A percentile compares a stretch with the other conserved stretches of the same genome.
phyloP scores from a whole-genome alignment of 2,888 invertebrate species.

The Chydorus sphaericus region DNA sequence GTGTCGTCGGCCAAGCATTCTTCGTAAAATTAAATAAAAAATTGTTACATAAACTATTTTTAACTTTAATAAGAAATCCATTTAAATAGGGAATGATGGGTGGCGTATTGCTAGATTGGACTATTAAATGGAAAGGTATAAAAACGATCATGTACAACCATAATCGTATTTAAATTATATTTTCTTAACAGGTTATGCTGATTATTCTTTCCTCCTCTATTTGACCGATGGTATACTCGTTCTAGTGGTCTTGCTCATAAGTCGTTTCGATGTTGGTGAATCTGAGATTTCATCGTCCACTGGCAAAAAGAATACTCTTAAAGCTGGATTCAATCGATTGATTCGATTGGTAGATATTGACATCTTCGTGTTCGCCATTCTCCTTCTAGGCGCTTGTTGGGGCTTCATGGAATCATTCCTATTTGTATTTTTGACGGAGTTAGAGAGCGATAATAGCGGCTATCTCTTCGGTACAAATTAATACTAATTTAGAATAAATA shows the following conservation, averaged over 20 bases:
- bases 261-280: slow-evolving; percentile 58
- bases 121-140: slow-evolving; percentile 9
- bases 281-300: slow-evolving; percentile 20
- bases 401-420: slow-evolving; percentile 80
- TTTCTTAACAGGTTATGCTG: slow-evolving; percentile 47
- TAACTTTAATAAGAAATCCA: no score
- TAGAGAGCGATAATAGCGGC: slow-evolving; percentile 69
- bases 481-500: neutral
- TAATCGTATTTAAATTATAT: no score
- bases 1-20: slow-evolving; percentile 66
- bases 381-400: slow-evolving; percentile 70
- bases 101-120: slow-evolving; percentile 5
- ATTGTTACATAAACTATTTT: no score
- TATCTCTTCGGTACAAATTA: slow-evolving; percentile 51
- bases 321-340: slow-evolving; percentile 37
- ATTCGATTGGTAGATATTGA: slow-evolving; percentile 64
- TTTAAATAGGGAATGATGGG: slow-evolving; percentile 1
- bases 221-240: slow-evolving; percentile 57
- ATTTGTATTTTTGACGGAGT: slow-evolving; percentile 68
- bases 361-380: slow-evolving; percentile 63
- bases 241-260: slow-evolving; percentile 55
- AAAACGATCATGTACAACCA: no score
- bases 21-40: slow-evolving; percentile 24
- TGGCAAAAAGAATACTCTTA: slow-evolving; percentile 19
- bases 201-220: slow-evolving; percentile 79